Base-by-base conservation (phyloP, 1,140 invertebrate species). In the Trichonephila clavata region DNA sequence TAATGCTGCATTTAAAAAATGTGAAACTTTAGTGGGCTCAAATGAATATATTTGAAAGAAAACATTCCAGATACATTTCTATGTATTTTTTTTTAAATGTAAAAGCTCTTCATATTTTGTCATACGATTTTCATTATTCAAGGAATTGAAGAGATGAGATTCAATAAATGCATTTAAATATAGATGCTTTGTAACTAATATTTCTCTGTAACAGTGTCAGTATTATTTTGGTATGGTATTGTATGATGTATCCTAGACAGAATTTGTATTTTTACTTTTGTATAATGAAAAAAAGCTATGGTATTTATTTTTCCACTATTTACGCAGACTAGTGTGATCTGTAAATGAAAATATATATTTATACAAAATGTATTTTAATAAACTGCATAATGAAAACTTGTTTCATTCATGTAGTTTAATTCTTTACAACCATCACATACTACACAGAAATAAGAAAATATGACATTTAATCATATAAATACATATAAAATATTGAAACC, bases 401-500 rank as follows among this genome's bases (percentile, higher is more conserved):
- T 68, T 68, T 68, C n/a, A 24, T 68, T 68, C 21, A 27, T 68
- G 24, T 68, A 8, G 3, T 77, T 77, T 32, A 32, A 32, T 77
- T 20, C 1, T 50, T 50, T 50, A 50, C 50, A 50, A 13, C 50
- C 50, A 50, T 50, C 50, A 50, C 50, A 5, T 50, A 13, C 50
- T 50, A 50, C 50, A 90, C 68, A 81, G 59, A 88, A 61, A 63
- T 39, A 87, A 32, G 43, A 93, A 87, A 80, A 92, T 92, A 92
- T 61, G 60, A 86, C 59, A 80, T 93, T 93, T 80, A 93, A 93
- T 93, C 27, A 39, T 93, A 68, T 93, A 93, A 93, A 93, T 87
- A 59, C 61, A 27, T 80, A 88, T 63, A 93, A 86, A 93, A 83
- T 27, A 14, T 65, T 71, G 14, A 32, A 93, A 87, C 43, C 39